These are phyloP conservation scores for Artibeus jamaicensis DNA, from an alignment of 2,797 vertebrate genomes.

Conservation along the genomic window DNA sequence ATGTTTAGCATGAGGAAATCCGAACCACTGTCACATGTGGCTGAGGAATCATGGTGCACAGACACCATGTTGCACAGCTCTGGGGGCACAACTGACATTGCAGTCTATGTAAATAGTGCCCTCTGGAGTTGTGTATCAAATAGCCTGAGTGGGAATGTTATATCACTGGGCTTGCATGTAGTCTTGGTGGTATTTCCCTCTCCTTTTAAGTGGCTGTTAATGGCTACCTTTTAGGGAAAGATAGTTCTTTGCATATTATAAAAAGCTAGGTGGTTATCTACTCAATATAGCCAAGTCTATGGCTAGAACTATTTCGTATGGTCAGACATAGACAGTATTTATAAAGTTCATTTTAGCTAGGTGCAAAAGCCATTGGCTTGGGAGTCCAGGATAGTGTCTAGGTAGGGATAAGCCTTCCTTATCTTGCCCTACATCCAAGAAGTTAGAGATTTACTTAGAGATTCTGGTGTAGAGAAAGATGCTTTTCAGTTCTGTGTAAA, in stretches of 20 bases:
- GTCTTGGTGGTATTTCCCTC: background rate
- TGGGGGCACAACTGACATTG: background rate
- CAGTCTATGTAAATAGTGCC: background rate
- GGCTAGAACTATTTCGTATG: background rate
- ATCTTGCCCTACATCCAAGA: background rate
- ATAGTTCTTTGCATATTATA: background rate
- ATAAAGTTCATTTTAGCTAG: background rate
- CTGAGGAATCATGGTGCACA: fast-evolving
- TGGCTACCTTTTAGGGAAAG: background rate
- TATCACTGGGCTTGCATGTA: background rate
- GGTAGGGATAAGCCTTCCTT: background rate
- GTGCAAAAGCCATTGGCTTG: background rate
- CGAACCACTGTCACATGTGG: background rate
- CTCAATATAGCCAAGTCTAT: background rate
- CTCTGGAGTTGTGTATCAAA: background rate
- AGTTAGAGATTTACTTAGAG: background rate
- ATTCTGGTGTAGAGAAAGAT: background rate
- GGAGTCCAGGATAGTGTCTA: background rate
- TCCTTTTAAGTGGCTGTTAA: background rate
- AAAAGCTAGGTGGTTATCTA: background rate
- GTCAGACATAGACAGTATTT: background rate
- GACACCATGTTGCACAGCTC: background rate
- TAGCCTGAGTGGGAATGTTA: too few relatives aligned
- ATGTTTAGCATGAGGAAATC: background rate
- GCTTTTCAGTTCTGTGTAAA: background rate